These are phyloP conservation scores for Numenius phaeopus DNA, from an alignment of 2,797 vertebrate species.

Conservation along the genomic window DNA sequence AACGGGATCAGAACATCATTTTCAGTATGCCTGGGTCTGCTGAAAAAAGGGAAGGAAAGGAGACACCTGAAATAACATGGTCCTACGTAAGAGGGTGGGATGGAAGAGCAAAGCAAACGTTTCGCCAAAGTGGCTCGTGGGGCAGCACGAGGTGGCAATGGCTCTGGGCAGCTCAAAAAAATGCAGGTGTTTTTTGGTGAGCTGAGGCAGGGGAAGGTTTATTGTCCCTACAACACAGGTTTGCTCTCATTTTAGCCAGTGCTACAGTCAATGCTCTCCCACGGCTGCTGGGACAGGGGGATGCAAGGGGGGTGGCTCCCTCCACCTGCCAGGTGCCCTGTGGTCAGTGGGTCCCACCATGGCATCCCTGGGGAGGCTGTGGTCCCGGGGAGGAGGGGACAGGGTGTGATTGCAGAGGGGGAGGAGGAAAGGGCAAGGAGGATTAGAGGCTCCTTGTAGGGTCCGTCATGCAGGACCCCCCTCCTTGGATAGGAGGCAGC, in stretches of 20 bases:
- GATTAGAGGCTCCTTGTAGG: neutral
- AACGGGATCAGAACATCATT: neutral
- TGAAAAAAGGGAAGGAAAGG: neutral
- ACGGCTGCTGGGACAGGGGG: fast-evolving
- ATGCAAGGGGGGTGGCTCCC: too few species aligned
- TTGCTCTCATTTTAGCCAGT: neutral
- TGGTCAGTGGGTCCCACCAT: neutral
- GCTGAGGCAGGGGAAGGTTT: neutral
- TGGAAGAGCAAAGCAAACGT: neutral
- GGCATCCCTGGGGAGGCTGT: neutral
- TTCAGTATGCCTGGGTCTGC: neutral
- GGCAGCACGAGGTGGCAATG: neutral
- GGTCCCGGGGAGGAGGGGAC: neutral
- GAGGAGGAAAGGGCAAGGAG: neutral
- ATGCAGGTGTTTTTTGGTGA: neutral
- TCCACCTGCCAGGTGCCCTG: neutral
- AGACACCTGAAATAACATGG: fast-evolving
- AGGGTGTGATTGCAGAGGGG: neutral
- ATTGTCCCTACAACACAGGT: fast-evolving
- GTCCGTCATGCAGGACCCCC: fast-evolving
- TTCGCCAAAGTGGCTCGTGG: fast-evolving
- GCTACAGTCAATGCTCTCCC: neutral
- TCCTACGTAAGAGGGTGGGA: too few species aligned
- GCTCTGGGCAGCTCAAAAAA: neutral
- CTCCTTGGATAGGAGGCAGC: neutral